Evolutionary conservation across 2,113 vertebrate species (phyloP).

Genomic region (Saccopteryx bilineata): DNA sequence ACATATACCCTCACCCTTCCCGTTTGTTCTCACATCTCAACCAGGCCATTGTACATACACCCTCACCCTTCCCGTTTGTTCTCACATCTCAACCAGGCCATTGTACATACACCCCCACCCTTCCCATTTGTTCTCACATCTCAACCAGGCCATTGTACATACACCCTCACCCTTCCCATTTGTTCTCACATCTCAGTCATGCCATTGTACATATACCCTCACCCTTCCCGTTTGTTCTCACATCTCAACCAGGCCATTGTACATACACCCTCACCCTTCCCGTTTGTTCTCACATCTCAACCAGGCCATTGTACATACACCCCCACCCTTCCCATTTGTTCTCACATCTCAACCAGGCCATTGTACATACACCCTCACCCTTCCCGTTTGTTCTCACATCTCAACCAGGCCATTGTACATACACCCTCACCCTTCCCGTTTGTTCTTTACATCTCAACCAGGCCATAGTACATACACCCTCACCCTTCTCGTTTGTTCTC

Average conservation of each 20-base stretch:
- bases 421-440: background rate
- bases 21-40: background rate
- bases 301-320: background rate
- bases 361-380: no score
- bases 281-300: background rate
- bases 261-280: background rate
- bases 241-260: background rate
- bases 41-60: background rate
- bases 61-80: background rate
- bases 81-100: background rate
- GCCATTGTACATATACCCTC: no score
- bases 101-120: no score
- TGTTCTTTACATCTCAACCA: background rate
- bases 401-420: no score
- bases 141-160: no score
- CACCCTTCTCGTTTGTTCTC: background rate
- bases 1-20: no score
- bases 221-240: no score
- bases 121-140: background rate
- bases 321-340: background rate
- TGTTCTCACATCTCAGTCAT: background rate
- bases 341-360: background rate
- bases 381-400: background rate
- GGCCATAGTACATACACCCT: no score
- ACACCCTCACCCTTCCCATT: background rate